Percentiles rank a stretch among this genome's conserved stretches.
Evolutionary conservation across 2,888 invertebrate genomes (phyloP).

Genomic region (Stratiomys singularior): DNA sequence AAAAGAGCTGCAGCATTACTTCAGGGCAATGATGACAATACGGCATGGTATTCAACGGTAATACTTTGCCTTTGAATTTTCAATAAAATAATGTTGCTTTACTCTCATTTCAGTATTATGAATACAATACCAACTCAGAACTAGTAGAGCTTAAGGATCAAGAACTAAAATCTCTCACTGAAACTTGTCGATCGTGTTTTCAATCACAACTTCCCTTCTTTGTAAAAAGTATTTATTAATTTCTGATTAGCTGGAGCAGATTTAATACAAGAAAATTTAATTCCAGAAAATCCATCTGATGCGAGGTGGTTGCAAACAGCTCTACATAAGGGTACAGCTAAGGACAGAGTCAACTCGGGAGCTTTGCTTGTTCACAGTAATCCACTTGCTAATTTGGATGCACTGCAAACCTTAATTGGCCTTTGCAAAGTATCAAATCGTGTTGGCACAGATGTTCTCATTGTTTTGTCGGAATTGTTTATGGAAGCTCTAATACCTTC

Average conservation of each 20-base stretch:
- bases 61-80: background rate
- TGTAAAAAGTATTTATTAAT: conserved; percentile 58
- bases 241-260: background rate
- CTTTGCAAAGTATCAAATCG: conserved; percentile 64
- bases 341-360: conserved; percentile 65
- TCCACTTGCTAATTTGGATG: conserved; percentile 62
- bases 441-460: conserved; percentile 61
- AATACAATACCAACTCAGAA: conserved; percentile 59
- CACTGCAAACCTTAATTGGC: conserved; percentile 61
- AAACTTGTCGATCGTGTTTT: conserved; percentile 60
- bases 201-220: conserved; percentile 59
- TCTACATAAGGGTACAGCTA: conserved; percentile 64
- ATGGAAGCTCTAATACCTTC: conserved; percentile 63
- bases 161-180: conserved; percentile 61
- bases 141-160: conserved; percentile 63
- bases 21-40: conserved; percentile 51
- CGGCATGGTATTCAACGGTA: conserved; percentile 64
- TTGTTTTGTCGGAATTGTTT: conserved; percentile 61
- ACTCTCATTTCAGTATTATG: conserved; percentile 57
- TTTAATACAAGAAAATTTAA: background rate
- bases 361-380: conserved; percentile 64
- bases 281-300: conserved; percentile 55
- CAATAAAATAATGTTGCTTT: too few relatives aligned
- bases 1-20: conserved; percentile 9
- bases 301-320: conserved; percentile 65